phyloP scores from a whole-genome alignment of 2,888 invertebrate species.

The Lasioglossum lativentre region DNA sequence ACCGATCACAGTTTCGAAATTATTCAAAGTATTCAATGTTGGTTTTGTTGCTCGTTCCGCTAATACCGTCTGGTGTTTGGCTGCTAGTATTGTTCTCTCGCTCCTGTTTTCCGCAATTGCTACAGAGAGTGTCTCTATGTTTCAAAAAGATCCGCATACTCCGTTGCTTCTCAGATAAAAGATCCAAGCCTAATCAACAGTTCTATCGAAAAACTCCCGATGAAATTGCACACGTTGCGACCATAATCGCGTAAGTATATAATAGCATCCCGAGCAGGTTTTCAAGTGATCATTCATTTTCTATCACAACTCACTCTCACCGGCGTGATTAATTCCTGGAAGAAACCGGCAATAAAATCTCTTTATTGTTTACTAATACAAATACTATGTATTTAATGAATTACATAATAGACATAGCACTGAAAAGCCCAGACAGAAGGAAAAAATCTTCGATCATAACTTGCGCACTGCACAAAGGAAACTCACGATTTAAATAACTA shows the following conservation, averaged over 20 bases:
- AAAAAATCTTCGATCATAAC: background rate
- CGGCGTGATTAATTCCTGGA: background rate
- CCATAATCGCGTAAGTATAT: background rate
- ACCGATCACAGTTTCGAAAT: background rate
- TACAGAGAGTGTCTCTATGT: background rate
- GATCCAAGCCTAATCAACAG: background rate
- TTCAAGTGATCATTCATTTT: background rate
- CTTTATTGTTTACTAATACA: background rate
- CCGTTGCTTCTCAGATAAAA: background rate
- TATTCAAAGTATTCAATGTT: background rate
- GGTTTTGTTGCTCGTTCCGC: background rate
- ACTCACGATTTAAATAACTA: background rate
- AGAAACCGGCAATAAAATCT: background rate
- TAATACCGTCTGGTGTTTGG: background rate
- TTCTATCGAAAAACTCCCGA: too few species aligned
- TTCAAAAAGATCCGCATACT: background rate
- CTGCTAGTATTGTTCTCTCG: background rate
- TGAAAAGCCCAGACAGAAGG: background rate
- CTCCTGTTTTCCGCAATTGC: background rate
- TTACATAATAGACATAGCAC: background rate
- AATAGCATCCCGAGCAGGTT: background rate
- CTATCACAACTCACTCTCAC: background rate
- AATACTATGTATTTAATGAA: background rate
- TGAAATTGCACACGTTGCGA: background rate
- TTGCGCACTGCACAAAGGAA: too few species aligned